Percentiles rank a stretch among this genome's conserved stretches.
phyloP scores from a whole-genome alignment of 2,113 vertebrate species.

The Leucopsar rothschildi region DNA sequence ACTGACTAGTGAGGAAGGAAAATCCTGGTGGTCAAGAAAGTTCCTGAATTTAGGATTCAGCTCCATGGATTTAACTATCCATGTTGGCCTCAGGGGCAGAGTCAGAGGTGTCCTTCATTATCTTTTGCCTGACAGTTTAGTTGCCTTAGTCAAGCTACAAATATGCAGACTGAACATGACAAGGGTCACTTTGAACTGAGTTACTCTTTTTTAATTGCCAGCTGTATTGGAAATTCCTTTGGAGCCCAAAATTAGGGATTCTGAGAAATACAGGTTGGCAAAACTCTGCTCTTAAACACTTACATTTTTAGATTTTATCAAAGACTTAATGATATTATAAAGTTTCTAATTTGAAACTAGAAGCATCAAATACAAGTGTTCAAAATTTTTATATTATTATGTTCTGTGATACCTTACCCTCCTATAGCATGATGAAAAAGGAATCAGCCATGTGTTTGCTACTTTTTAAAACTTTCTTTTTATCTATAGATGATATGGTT shows the following conservation, averaged over 20 bases:
- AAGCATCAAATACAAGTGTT: background rate
- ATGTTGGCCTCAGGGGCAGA: fast-evolving
- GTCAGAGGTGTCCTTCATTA: background rate
- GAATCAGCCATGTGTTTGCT: background rate
- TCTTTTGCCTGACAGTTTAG: background rate
- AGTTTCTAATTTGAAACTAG: background rate
- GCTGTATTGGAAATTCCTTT: background rate
- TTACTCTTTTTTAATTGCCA: background rate
- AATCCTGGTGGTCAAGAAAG: background rate
- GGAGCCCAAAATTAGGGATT: background rate
- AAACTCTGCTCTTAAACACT: background rate
- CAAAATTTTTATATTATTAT: background rate
- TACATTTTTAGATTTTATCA: background rate
- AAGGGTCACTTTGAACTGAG: background rate
- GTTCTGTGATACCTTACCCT: background rate
- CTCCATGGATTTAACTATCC: background rate
- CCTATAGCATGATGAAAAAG: background rate
- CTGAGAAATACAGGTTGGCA: background rate
- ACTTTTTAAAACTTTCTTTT: background rate
- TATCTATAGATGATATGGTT: background rate
- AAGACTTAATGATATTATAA: background rate
- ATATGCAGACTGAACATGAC: background rate
- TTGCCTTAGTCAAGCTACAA: background rate
- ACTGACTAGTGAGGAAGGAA: background rate
- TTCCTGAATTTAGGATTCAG: background rate